phyloP scores from a whole-genome alignment of 2,113 vertebrate species.

The Myrmecophaga tridactyla region DNA sequence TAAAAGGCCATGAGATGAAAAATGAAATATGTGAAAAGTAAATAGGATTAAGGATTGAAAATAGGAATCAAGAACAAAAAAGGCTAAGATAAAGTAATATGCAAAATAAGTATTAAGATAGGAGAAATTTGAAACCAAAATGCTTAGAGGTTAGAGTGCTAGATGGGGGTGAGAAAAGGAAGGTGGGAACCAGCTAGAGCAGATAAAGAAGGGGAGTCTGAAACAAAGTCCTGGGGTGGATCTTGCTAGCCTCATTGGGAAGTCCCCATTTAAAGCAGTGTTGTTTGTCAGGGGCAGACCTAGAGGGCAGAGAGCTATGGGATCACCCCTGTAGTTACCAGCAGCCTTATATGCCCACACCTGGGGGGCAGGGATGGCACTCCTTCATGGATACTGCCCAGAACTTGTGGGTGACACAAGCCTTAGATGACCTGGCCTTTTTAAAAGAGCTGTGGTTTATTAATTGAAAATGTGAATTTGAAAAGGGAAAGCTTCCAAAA shows the following conservation, averaged over 20 bases:
- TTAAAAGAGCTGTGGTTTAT: background rate
- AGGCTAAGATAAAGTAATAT: background rate
- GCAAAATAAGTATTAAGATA: background rate
- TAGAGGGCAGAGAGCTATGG: background rate
- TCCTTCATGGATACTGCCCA: background rate
- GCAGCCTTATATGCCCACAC: background rate
- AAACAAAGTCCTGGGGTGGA: background rate
- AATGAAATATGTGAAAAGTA: slow-evolving; percentile 6
- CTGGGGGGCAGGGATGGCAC: background rate
- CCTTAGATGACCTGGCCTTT: background rate
- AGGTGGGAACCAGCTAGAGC: background rate
- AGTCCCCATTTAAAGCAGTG: background rate
- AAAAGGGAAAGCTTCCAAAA: background rate
- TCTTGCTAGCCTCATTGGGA: background rate
- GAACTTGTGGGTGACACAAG: background rate
- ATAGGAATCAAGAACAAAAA: background rate
- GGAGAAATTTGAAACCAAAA: background rate
- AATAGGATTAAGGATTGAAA: background rate
- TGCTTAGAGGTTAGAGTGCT: background rate
- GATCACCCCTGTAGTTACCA: background rate
- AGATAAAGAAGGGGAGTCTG: background rate
- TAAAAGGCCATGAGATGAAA: background rate
- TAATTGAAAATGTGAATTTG: background rate
- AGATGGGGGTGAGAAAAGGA: background rate
- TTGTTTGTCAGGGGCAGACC: background rate